A percentile compares a stretch with the other conserved stretches of the same genome.
Evolutionary conservation across 2,888 invertebrate genomes (phyloP).

Genomic region (Seira musarum): DNA sequence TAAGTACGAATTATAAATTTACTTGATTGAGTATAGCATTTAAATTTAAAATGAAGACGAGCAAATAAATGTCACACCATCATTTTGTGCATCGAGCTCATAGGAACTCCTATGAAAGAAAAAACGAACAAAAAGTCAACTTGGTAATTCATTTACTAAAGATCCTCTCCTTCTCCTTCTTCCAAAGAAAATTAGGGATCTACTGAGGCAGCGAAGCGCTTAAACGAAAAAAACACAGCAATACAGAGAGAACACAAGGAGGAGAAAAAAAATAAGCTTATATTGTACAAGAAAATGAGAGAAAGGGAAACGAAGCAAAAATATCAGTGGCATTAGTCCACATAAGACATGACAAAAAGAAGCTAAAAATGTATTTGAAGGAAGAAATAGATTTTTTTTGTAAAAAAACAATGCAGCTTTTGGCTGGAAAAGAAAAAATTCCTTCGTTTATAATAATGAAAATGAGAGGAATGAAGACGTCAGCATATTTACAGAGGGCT

Average conservation of each 20-base stretch:
- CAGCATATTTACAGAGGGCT: no score
- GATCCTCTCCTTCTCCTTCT: conserved; percentile 38
- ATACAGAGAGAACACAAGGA: conserved; percentile 53
- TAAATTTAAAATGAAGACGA: no score
- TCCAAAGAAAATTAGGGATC: conserved; percentile 58
- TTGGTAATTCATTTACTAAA: conserved; percentile 51
- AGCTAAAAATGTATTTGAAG: conserved; percentile 51
- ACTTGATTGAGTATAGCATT: no score
- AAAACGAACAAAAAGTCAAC: conserved; percentile 48
- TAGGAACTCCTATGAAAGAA: conserved; percentile 67
- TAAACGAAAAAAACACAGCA: conserved; percentile 49
- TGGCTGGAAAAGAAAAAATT: no score
- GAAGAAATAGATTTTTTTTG: no score
- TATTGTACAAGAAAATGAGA: no score
- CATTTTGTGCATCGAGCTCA: no score
- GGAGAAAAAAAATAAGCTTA: conserved; percentile 31
- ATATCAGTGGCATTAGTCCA: conserved; percentile 52
- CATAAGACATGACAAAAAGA: conserved; percentile 52
- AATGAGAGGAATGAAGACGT: not conserved
- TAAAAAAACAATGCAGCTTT: no score
- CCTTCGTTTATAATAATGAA: conserved; percentile 10
- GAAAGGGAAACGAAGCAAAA: conserved; percentile 42
- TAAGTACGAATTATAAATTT: no score
- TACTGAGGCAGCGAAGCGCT: conserved; percentile 55
- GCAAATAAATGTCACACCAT: no score